A percentile compares a stretch with the other conserved stretches of the same genome.
phyloP scores from a whole-genome alignment of 2,797 vertebrate species.

The Huso huso region DNA sequence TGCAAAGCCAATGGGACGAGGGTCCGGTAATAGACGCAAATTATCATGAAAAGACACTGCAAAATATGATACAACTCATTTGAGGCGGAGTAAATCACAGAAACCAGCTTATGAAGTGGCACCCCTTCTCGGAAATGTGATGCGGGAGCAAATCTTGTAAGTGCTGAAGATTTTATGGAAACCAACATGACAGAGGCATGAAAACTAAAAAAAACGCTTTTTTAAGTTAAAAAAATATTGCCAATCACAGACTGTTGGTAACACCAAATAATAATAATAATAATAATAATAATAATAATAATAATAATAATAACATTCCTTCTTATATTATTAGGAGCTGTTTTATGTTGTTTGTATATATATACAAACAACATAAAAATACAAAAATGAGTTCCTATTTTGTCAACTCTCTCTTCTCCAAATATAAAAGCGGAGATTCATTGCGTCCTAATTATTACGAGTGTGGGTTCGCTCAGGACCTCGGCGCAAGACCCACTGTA shows the following conservation, averaged over 20 bases:
- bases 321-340: no score
- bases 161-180: conserved; percentile 71
- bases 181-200: conserved; percentile 65
- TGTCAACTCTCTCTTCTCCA: conserved; percentile 98
- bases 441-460: conserved; percentile 97
- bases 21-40: conserved; percentile 92
- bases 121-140: conserved; percentile 76
- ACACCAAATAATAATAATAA: no score
- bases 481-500: conserved; percentile 92
- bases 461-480: conserved; percentile 94
- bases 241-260: conserved; percentile 55
- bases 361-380: conserved; percentile 9
- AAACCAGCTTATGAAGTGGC: conserved; percentile 87
- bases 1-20: conserved; percentile 86
- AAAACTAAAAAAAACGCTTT: conserved; percentile 19
- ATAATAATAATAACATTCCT: no score
- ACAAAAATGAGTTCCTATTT: conserved; percentile 97
- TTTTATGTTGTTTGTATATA: no score
- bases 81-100: conserved; percentile 94
- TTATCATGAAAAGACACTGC: conserved; percentile 84
- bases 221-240: conserved; percentile 31
- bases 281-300: no score
- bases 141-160: conserved; percentile 58
- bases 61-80: conserved; percentile 99
- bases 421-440: conserved; percentile 97